phyloP scores from a whole-genome alignment of 2,113 vertebrate species.

The Hypocryptadius cinnamomeus region DNA sequence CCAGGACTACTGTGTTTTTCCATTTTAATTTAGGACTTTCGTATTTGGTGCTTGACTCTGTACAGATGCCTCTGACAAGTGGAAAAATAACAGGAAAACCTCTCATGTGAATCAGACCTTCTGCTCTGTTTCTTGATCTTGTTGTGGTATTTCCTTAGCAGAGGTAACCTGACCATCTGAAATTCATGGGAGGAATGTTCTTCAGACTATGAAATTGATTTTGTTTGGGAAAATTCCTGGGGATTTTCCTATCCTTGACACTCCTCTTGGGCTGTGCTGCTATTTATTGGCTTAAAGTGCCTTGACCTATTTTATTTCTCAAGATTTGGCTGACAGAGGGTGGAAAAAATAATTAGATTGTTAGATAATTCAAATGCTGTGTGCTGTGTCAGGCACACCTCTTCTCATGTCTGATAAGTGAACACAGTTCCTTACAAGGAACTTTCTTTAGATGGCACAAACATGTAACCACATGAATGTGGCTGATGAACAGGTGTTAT shows the following conservation, averaged over 20 bases:
- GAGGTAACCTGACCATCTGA: not conserved
- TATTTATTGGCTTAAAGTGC: not conserved
- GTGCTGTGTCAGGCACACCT: not conserved
- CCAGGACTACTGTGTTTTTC: not conserved
- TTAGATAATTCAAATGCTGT: constrained; percentile 14
- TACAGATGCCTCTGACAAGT: not conserved
- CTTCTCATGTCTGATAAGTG: constrained; percentile 3
- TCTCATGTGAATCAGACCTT: not conserved
- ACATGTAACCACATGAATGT: not conserved
- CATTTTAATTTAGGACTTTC: not conserved
- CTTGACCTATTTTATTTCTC: constrained; percentile 9
- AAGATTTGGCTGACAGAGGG: not conserved
- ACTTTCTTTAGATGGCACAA: not conserved
- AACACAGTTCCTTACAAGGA: not conserved
- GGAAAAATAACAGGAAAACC: not conserved
- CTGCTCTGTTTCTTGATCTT: not conserved
- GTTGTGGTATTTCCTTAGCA: not conserved
- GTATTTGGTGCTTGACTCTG: not conserved
- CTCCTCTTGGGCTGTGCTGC: not conserved
- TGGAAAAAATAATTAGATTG: constrained; percentile 5
- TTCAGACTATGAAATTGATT: not conserved
- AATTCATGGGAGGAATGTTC: not conserved
- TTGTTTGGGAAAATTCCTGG: not conserved
- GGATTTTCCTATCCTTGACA: constrained; percentile 22
- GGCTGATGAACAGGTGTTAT: not conserved